Base-by-base conservation (phyloP, 2,797 vertebrate species). In the Tiaroga cobitis region DNA sequence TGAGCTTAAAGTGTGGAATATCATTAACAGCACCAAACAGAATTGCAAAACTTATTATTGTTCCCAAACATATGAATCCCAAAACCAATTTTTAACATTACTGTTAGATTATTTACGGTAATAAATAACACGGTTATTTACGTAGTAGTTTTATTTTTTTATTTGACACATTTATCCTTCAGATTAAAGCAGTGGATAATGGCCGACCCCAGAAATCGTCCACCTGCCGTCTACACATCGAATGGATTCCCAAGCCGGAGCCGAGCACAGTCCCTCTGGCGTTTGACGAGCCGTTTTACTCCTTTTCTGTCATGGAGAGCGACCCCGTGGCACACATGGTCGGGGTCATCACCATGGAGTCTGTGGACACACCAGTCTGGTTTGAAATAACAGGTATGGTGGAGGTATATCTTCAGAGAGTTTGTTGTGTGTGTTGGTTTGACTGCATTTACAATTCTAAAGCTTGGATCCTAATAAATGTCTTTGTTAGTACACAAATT, bases 171-270 rank as follows among this genome's bases (percentile, higher is more conserved):
- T 43, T 26, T 72, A 49, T 74, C 5, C 29, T 51, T 43, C 91
- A 99, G 98, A 98, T 99, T 91, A 99, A 99, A 95, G 98, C 97
- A 2, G 97, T 99, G 82, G 98, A 99, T 93, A 99, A 99, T 32
- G 98, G 98, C 7, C 97, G 97, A 1, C 98, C 98, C 84, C 98
- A 99, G 92, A 99, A 97, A 87, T 97, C 96, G 0, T 97, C 98
- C 51, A 96, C 95, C 49, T 97, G 97, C 16, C 96, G 98, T 2
- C 94, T 99, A 90, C 97, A 99, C 87, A 96, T 99, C 75, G 97
- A 99, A 92, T 99, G 98, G 98, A 99, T 99, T 90, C 92, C 96
- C 76, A 99, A 97, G 89, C 97, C 98, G 0, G 5, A 92, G 67
- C 93, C 97, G 0, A 93, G 96, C 0, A 72, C 73, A 0, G 94